Evolutionary conservation across 2,888 invertebrate genomes (phyloP).

Genomic region (Lottia gigantea): DNA sequence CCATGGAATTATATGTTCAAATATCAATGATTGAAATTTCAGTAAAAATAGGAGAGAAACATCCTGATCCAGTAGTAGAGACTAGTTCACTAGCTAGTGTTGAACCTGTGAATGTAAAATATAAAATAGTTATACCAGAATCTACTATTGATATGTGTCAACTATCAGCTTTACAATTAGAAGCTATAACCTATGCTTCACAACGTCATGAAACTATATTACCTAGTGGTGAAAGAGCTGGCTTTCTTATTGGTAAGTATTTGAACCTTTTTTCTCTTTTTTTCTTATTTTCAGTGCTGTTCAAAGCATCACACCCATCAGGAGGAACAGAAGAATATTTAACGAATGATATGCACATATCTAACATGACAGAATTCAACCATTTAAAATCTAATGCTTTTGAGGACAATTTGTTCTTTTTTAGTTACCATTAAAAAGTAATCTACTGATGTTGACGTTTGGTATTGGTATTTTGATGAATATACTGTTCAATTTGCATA

Average conservation of each 20-base stretch:
- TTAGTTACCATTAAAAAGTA: too few species aligned
- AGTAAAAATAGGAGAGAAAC: constrained; percentile 93
- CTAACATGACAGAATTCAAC: too few species aligned
- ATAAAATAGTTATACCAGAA: constrained; percentile 76
- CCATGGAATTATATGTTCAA: too few species aligned
- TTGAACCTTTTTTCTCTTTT: background rate
- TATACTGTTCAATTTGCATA: too few species aligned
- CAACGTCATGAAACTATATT: constrained; percentile 93
- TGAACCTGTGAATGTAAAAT: constrained; percentile 92
- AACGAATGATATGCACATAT: too few species aligned
- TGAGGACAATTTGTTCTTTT: too few species aligned
- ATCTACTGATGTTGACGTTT: too few species aligned
- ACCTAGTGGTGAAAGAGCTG: constrained; percentile 89
- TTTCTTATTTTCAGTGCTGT: too few species aligned
- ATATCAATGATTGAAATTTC: constrained; percentile 56
- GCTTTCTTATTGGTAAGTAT: constrained; percentile 86
- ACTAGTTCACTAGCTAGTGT: constrained; percentile 97
- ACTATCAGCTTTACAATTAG: constrained; percentile 94
- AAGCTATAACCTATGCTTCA: constrained; percentile 96
- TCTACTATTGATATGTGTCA: constrained; percentile 84
- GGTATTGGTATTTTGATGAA: too few species aligned
- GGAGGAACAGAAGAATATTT: too few species aligned
- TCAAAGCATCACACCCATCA: too few species aligned
- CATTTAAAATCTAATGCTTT: too few species aligned
- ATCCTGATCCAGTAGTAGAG: constrained; percentile 99